Evolutionary conservation across 2,113 vertebrate genomes (phyloP).

Genomic region (Raja brachyura): DNA sequence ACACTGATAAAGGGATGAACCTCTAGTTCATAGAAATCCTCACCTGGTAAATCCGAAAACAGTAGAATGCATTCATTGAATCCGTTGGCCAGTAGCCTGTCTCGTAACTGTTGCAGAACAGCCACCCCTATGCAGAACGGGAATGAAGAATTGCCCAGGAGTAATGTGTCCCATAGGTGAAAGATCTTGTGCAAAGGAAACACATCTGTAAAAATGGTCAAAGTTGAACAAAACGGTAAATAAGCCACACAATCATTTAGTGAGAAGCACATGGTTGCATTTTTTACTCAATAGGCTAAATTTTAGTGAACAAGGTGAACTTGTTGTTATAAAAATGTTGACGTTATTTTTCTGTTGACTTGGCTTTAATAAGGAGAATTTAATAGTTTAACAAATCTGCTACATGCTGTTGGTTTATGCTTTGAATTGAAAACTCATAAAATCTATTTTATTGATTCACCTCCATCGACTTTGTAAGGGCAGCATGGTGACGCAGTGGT

Average conservation of each 20-base stretch:
- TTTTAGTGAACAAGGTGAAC: neutral
- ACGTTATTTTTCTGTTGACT: neutral
- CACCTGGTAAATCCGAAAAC: slow-evolving; percentile 96
- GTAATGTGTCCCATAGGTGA: slow-evolving; percentile 92
- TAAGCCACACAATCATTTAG: neutral
- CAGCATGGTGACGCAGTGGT: too few relatives aligned
- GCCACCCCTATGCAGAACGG: slow-evolving; percentile 95
- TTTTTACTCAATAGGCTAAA: neutral
- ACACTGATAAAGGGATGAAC: neutral
- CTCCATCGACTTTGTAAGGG: neutral
- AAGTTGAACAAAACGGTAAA: neutral
- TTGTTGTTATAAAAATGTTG: too few relatives aligned
- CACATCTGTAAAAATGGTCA: slow-evolving; percentile 65
- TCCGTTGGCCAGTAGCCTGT: slow-evolving; percentile 87
- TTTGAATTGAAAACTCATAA: neutral
- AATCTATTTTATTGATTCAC: neutral
- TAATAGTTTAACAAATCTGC: neutral
- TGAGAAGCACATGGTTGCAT: neutral
- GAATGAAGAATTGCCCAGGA: slow-evolving; percentile 94
- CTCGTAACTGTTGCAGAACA: slow-evolving; percentile 88
- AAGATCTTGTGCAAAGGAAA: slow-evolving; percentile 98
- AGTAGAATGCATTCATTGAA: slow-evolving; percentile 99
- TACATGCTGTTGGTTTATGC: neutral
- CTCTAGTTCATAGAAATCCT: neutral
- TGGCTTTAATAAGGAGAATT: neutral